Evolutionary conservation across 2,797 vertebrate genomes (phyloP), one percentile per base, ranked within the genome.

Genomic region (Lutjanus campechanus): DNA sequence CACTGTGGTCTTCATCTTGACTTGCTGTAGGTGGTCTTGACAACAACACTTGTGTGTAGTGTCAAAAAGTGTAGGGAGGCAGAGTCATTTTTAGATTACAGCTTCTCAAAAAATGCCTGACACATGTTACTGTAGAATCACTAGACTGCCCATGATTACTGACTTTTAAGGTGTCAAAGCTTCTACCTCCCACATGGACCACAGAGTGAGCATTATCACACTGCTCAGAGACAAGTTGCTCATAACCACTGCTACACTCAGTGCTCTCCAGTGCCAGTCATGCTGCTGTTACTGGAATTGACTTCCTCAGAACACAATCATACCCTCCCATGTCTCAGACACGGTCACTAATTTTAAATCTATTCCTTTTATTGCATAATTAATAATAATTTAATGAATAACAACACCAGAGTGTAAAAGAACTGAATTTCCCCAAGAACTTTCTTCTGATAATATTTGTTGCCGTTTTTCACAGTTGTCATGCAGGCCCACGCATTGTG

Each of bases 101-200:
- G n/a, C 16, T 29, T 58, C 16, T 12, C 6, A 36, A 22, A 72
- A 25, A 36, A 63, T 9, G 8, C 13, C 19, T 6, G 11, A 53
- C 12, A 29, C 41, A 66, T 17, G 40, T 46, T 40, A 54, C 62
- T 60, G 29, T 20, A 40, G 11, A 41, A 22, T 66, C 7, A 8
- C 41, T 16, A 15, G 17, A 62, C 66, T 16, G 69, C 41, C 25
- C 15, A 11, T 55, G 25, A 43, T 17, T 63, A 77, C 46, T 50
- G 44, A 79, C 43, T 56, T 46, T 50, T 10, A 8, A 73, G 22
- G 29, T 65, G 61, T 11, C 16, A 69, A 68, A 55, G 64, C 10
- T 19, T 59, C 41, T 13, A 2, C 73, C 82, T 69, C 82, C 85
- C 76, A 88, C 83, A 0, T 22, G 16, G 25, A 71, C 64, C 36